These are phyloP conservation scores for Chloropsis hardwickii DNA, from an alignment of 2,113 vertebrate genomes.

Conservation along the genomic window DNA sequence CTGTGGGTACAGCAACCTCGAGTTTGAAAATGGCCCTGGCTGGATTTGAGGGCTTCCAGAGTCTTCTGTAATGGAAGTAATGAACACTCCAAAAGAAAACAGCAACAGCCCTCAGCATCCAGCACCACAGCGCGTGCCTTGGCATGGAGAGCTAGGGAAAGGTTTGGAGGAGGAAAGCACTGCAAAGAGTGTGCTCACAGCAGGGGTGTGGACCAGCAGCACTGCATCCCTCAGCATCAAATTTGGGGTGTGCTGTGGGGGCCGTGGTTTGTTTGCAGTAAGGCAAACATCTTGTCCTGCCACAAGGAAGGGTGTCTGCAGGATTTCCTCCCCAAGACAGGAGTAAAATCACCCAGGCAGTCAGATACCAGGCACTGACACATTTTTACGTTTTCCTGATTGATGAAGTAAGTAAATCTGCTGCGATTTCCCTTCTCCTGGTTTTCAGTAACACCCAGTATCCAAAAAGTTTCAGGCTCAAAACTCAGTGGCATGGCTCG, in stretches of 20 bases:
- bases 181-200: not conserved
- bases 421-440: not conserved
- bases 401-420: not conserved
- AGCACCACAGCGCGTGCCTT: not conserved
- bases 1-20: not conserved
- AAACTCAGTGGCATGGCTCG: rapidly evolving
- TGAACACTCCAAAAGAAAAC: not conserved
- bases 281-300: not conserved
- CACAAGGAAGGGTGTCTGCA: not conserved
- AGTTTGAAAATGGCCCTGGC: not conserved
- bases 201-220: not conserved
- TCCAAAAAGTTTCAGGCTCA: not conserved
- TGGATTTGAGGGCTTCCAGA: not conserved
- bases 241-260: not conserved
- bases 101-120: not conserved
- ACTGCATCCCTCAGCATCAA: not conserved
- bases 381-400: not conserved
- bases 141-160: not conserved
- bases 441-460: not conserved
- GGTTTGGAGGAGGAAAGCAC: not conserved
- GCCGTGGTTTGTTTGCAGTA: not conserved
- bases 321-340: not conserved
- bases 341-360: not conserved
- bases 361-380: not conserved
- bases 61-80: conserved; percentile 34